These are phyloP conservation scores for Gila orcuttii DNA, from an alignment of 2,113 vertebrate species.

Conservation along the genomic window DNA sequence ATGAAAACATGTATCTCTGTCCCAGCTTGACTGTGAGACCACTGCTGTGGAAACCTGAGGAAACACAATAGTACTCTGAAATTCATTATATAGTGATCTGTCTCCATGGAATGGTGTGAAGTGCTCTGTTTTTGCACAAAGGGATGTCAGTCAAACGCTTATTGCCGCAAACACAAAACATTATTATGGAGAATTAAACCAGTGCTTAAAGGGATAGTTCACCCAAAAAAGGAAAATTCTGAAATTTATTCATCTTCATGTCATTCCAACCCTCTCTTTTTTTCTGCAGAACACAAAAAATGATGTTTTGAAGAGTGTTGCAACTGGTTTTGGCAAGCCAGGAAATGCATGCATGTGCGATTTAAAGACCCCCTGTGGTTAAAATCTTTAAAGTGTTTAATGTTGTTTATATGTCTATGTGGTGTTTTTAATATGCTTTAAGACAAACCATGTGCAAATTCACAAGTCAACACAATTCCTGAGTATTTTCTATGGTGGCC, in stretches of 20 bases:
- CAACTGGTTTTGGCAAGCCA: no score
- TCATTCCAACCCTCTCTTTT: not conserved
- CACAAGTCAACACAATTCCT: no score
- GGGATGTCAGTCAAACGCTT: not conserved
- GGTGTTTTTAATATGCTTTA: no score
- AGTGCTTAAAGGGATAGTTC: not conserved
- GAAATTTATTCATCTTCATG: not conserved
- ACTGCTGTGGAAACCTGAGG: conserved; percentile 54
- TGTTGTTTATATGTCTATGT: no score
- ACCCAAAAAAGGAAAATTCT: not conserved
- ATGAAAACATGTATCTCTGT: conserved; percentile 57
- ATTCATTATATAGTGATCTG: conserved; percentile 58
- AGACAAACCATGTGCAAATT: no score
- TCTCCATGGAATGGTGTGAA: conserved; percentile 46
- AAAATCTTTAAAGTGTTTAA: no score
- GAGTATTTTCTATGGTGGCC: no score
- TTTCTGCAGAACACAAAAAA: not conserved
- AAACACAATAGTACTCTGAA: conserved; percentile 40
- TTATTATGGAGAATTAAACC: not conserved
- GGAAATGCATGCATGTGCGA: no score
- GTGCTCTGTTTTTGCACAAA: conserved; percentile 19
- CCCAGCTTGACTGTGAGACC: conserved; percentile 58
- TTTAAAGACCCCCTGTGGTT: no score
- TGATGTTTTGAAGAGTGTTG: not conserved
- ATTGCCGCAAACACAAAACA: not conserved